A percentile compares a stretch with the other conserved stretches of the same genome.
These are phyloP conservation scores for Poicephalus gulielmi DNA, from an alignment of 2,113 vertebrate genomes.

Conservation along the genomic window DNA sequence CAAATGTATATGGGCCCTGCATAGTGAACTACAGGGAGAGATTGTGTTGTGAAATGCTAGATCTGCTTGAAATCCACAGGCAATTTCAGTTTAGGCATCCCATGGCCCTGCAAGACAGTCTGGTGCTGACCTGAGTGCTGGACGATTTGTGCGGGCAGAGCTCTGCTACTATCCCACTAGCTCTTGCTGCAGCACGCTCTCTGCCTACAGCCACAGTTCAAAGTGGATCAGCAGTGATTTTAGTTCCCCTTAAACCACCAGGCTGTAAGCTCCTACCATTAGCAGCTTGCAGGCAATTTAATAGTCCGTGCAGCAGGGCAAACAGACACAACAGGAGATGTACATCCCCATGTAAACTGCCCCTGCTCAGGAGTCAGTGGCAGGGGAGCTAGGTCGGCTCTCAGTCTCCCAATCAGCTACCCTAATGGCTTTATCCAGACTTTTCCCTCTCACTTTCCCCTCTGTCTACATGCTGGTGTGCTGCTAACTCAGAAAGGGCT, in stretches of 20 bases:
- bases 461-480: background rate
- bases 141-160: background rate
- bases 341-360: background rate
- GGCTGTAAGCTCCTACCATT: background rate
- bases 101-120: background rate
- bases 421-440: background rate
- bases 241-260: background rate
- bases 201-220: background rate
- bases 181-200: background rate
- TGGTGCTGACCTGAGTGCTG: rapidly evolving
- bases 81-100: background rate
- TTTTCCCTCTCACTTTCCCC: background rate
- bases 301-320: rapidly evolving
- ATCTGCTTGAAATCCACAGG: background rate
- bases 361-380: background rate
- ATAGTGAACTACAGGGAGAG: background rate
- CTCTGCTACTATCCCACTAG: background rate
- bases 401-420: background rate
- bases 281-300: background rate
- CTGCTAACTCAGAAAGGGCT: background rate
- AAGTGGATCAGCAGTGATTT: background rate
- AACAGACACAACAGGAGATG: background rate
- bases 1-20: background rate
- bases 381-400: rapidly evolving
- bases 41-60: background rate